phyloP scores from a whole-genome alignment of 2,797 vertebrate genomes.

The Vespertilio murinus region DNA sequence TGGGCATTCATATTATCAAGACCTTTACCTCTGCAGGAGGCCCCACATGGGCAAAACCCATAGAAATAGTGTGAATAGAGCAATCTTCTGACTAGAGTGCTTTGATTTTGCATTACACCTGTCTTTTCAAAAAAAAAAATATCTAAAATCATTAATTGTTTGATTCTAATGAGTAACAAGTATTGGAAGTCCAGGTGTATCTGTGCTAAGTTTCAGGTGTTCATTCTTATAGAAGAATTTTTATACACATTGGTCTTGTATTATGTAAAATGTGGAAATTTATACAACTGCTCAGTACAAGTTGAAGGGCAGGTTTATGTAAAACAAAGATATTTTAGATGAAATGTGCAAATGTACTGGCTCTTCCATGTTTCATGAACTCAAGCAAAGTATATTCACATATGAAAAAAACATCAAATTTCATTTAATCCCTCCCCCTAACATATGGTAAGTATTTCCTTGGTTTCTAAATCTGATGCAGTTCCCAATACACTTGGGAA shows the following conservation, averaged over 20 bases:
- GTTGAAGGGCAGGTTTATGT: slow-evolving; percentile 70
- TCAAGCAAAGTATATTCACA: slow-evolving; percentile 71
- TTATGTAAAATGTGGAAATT: background rate
- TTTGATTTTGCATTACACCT: slow-evolving; percentile 62
- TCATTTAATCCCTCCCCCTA: slow-evolving; percentile 26
- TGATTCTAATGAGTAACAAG: slow-evolving; percentile 72
- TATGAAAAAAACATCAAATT: slow-evolving; percentile 68
- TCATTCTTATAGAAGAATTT: slow-evolving; percentile 11
- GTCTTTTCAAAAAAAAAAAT: slow-evolving; percentile 69
- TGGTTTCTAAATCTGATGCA: slow-evolving; percentile 72
- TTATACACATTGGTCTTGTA: background rate
- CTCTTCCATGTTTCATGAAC: slow-evolving; percentile 65
- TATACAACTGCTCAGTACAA: slow-evolving; percentile 51
- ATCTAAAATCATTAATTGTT: slow-evolving; percentile 73
- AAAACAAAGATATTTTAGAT: slow-evolving; percentile 72
- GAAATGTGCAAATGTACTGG: slow-evolving; percentile 65
- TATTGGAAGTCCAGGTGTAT: slow-evolving; percentile 62
- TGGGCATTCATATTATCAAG: background rate
- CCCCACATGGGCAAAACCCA: slow-evolving; percentile 16
- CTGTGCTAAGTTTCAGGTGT: slow-evolving; percentile 54
- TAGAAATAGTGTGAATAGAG: background rate
- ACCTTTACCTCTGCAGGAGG: background rate
- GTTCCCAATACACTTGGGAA: slow-evolving; percentile 75
- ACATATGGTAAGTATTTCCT: slow-evolving; percentile 80
- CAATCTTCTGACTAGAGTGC: background rate